Evolutionary conservation across 2,797 vertebrate genomes (phyloP).

Genomic region (Simalia tracyae): DNA sequence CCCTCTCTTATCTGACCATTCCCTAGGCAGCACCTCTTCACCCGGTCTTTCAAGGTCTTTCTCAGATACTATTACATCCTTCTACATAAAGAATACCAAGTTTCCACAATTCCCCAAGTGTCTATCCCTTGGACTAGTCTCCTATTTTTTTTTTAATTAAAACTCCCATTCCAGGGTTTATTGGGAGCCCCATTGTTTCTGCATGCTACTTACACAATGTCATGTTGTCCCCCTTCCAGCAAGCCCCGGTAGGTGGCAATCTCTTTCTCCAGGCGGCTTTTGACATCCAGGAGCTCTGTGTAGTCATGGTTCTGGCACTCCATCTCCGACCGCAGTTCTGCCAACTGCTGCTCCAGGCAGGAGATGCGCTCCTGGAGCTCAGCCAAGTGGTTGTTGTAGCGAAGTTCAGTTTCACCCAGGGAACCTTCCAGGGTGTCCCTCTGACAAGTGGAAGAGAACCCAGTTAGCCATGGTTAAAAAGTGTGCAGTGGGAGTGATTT

Average conservation of each 20-base stretch:
- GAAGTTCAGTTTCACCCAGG: constrained; percentile 82
- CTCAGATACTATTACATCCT: too few relatives aligned
- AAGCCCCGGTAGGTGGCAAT: constrained; percentile 89
- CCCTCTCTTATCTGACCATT: too few relatives aligned
- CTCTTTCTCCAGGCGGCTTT: constrained; percentile 87
- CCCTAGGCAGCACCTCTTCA: too few relatives aligned
- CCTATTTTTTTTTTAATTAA: not conserved
- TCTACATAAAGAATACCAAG: not conserved
- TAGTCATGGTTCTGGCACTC: constrained; percentile 86
- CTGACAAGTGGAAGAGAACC: constrained; percentile 64
- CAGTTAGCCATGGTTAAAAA: too few relatives aligned
- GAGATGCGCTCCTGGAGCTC: constrained; percentile 81
- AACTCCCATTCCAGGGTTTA: not conserved
- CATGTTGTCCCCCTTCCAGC: constrained; percentile 80
- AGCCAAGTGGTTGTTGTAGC: constrained; percentile 84
- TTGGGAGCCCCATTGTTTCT: not conserved
- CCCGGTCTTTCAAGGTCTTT: too few relatives aligned
- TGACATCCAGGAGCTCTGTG: constrained; percentile 84
- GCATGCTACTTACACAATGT: constrained; percentile 52
- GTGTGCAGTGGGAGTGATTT: fast-evolving
- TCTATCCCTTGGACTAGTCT: not conserved
- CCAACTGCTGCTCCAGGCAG: constrained; percentile 79
- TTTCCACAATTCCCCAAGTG: not conserved
- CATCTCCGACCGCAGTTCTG: constrained; percentile 75
- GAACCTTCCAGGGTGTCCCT: constrained; percentile 82